Evolutionary conservation across 2,888 invertebrate genomes (phyloP).

Genomic region (Nemotelus nigrinus): DNA sequence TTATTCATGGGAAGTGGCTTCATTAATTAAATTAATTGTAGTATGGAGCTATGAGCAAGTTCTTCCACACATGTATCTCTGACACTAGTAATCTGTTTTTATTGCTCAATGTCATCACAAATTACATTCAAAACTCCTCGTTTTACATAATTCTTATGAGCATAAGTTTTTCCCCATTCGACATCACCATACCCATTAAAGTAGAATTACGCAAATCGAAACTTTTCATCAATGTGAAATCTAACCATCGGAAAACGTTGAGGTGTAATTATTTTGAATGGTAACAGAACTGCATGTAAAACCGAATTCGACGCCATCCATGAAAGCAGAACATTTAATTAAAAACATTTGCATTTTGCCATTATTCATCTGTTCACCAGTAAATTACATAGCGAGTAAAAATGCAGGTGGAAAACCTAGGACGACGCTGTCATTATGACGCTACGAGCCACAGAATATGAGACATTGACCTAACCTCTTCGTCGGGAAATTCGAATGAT

Average conservation of each 20-base stretch:
- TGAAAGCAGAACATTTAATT: conserved; percentile 45
- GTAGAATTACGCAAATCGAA: conserved; percentile 6
- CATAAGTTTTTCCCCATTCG: not conserved
- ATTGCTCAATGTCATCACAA: too few species aligned
- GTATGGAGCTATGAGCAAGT: too few species aligned
- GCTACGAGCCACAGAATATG: conserved; percentile 30
- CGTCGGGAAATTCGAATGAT: conserved; percentile 47
- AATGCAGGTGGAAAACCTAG: not conserved
- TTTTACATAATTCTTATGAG: not conserved
- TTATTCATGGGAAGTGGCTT: too few species aligned
- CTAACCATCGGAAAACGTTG: not conserved
- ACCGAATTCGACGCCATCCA: conserved; percentile 15
- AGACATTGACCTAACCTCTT: conserved; percentile 51
- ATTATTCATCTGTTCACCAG: not conserved
- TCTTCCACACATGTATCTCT: too few species aligned
- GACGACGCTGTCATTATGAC: not conserved
- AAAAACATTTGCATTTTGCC: conserved; percentile 48
- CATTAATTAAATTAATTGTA: too few species aligned
- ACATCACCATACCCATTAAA: conserved; percentile 3
- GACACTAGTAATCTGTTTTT: too few species aligned
- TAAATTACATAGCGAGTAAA: conserved; percentile 11
- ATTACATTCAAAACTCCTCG: too few species aligned
- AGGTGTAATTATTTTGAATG: conserved; percentile 36
- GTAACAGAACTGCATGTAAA: conserved; percentile 35
- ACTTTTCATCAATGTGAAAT: too few species aligned